Percentiles rank a stretch among this genome's conserved stretches.
Conservation (phyloP, 1,140 invertebrate genomes). For the Caerostris extrusa region DNA sequence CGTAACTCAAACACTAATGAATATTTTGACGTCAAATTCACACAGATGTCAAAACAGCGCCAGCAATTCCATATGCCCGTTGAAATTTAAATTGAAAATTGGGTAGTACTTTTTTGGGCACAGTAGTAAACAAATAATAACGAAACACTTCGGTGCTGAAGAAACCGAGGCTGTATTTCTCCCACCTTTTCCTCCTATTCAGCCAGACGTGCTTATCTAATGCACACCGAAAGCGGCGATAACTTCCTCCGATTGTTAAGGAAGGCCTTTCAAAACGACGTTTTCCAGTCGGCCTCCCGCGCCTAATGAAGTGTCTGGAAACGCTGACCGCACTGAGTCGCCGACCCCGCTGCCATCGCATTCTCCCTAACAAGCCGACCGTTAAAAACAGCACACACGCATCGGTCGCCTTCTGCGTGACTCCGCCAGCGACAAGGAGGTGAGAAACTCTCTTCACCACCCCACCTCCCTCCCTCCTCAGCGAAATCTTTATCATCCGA, state of each 20-base stretch:
- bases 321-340: neutral
- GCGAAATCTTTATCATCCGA: conserved; percentile 32
- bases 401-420: neutral
- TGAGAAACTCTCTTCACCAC: neutral
- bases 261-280: neutral
- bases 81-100: no score
- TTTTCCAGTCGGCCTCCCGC: no score
- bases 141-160: no score
- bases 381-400: conserved; percentile 52
- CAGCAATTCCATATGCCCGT: no score
- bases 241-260: neutral
- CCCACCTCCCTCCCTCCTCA: neutral
- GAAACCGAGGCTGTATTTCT: no score
- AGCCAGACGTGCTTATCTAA: no score
- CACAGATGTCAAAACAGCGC: no score
- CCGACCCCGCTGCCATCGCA: neutral
- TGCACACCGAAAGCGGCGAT: neutral
- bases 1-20: no score
- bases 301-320: neutral
- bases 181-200: no score
- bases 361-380: conserved; percentile 36
- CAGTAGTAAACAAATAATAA: no score
- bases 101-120: no score
- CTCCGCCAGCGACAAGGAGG: neutral
- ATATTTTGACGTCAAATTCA: no score